Percentiles rank a stretch among this genome's conserved stretches.
Evolutionary conservation across 2,797 vertebrate genomes (phyloP).

Genomic region (Chromis chromis): DNA sequence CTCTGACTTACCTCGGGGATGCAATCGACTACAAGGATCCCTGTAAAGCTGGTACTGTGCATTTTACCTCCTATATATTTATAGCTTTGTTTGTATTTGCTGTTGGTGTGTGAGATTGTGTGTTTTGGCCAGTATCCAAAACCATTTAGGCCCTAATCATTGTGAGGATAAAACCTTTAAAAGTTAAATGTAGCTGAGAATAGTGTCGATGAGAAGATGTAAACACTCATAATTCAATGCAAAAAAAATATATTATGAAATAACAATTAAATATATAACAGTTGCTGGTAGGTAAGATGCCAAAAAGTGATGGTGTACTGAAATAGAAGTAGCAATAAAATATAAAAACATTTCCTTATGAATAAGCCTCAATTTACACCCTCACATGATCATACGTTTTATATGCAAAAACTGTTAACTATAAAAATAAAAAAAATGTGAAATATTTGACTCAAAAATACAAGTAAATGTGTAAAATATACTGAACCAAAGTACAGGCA

Average conservation of each 20-base stretch:
- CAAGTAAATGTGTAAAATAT: no score
- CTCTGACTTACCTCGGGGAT: constrained; percentile 65
- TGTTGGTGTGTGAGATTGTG: not conserved
- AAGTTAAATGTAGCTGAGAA: constrained; percentile 5
- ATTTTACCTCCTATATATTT: constrained; percentile 4
- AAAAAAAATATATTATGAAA: not conserved
- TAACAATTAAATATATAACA: no score
- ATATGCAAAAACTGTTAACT: not conserved
- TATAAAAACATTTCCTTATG: not conserved
- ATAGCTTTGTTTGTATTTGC: not conserved
- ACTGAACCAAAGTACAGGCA: no score
- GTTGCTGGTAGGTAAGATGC: no score
- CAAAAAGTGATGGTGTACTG: no score
- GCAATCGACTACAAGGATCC: constrained; percentile 86
- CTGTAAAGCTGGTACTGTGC: constrained; percentile 85
- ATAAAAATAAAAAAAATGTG: not conserved
- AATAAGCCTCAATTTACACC: not conserved
- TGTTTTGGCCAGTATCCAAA: not conserved
- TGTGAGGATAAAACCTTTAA: not conserved
- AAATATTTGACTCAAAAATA: not conserved
- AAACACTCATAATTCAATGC: no score
- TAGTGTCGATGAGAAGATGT: not conserved
- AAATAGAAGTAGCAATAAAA: not conserved
- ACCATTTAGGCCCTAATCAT: not conserved
- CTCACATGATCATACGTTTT: not conserved